Evolutionary conservation across 2,113 vertebrate species (phyloP), one percentile per base, ranked within the genome.

Genomic region (Amphilophus citrinellus): DNA sequence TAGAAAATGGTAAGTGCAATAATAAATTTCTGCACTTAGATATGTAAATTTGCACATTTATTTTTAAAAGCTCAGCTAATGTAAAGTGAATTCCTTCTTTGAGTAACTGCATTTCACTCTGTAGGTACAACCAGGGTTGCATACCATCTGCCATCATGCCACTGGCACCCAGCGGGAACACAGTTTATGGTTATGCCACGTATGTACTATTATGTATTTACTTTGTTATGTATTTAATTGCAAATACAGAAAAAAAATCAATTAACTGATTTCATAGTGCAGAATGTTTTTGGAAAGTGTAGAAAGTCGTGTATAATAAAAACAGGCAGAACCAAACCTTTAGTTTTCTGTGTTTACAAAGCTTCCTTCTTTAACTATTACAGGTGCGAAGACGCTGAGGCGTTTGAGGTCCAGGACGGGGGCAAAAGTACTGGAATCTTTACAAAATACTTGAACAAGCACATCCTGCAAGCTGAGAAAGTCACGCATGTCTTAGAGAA

Each of bases 121-220:
- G n/a, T 50, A 98, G 97, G 97, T 97, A 97, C 90, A 97, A 97
- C 81, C 94, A 96, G 1, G 84, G 94, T 22, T 93, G 94, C 84
- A 88, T 93, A 44, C 84, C 95, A 30, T 98, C 97, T 27, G 92
- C 90, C 61, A 95, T 98, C 37, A 96, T 86, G 94, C 95, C 97
- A 0, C 88, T 96, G 87, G 93, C 91, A 89, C 97, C 97, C 20
- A 94, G 92, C 82, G 97, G 97, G 50, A 98, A 98, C 79, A 98
- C 96, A 0, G 95, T 98, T 18, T 98, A 98, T 17, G 97, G 97
- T 91, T 97, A 97, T 10, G 97, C 95, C 85, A 98, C 97, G 97
- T 98, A 92, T 91, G 97, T 96, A 85, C 30, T 79, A 50, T 56
- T 58, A 62, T 53, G n/a, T 17, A 24, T 4, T 37, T 30, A 10